Evolutionary conservation across 2,113 vertebrate genomes (phyloP).

Genomic region (Polypterus bichir): DNA sequence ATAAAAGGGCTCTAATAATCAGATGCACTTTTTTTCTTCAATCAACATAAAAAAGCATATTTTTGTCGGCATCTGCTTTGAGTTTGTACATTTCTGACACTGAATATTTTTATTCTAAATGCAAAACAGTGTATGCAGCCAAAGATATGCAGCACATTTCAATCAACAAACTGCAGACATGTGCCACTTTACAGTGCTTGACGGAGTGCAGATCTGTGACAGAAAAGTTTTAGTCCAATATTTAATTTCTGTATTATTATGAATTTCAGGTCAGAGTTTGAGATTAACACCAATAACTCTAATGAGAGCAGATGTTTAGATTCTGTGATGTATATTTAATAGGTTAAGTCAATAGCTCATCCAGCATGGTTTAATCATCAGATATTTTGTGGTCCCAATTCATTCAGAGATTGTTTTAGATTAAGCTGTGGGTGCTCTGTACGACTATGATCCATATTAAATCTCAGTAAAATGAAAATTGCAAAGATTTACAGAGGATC

Average conservation of each 20-base stretch:
- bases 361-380: constrained; percentile 56
- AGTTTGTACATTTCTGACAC: no score
- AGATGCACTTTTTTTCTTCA: no score
- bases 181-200: no score
- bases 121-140: no score
- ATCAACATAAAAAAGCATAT: no score
- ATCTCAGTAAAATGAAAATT: constrained; percentile 94
- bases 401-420: constrained; percentile 73
- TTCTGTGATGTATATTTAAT: constrained; percentile 44
- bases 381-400: constrained; percentile 62
- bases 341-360: constrained; percentile 46
- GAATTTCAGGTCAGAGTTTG: constrained; percentile 52
- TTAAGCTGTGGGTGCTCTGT: constrained; percentile 67
- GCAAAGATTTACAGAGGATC: constrained; percentile 82
- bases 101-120: no score
- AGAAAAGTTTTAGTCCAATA: constrained; percentile 19
- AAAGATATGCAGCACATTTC: no score
- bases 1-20: no score
- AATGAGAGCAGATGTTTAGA: constrained; percentile 62
- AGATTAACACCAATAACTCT: constrained; percentile 57
- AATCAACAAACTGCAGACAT: no score
- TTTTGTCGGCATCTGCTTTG: no score
- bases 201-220: no score
- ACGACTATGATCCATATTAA: constrained; percentile 83
- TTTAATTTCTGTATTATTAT: constrained; percentile 53